These are phyloP conservation scores for Nyctalus aviator DNA, from an alignment of 2,797 vertebrate species.

Conservation along the genomic window DNA sequence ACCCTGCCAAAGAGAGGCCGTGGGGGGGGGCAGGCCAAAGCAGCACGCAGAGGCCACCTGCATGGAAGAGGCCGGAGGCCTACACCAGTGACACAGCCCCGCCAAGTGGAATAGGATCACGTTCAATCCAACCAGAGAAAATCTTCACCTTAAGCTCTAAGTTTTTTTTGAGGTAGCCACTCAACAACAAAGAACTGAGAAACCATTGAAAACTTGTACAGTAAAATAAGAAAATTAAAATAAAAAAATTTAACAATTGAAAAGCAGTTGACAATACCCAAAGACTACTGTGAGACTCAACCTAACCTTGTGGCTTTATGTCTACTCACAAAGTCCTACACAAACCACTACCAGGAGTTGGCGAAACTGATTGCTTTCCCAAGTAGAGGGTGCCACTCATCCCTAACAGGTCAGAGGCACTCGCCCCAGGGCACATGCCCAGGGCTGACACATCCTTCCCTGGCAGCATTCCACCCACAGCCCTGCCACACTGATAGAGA, in stretches of 20 bases:
- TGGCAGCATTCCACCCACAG: not conserved
- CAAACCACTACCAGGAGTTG: fast-evolving
- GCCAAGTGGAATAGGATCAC: not conserved
- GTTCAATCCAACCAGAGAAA: not conserved
- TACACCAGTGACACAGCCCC: not conserved
- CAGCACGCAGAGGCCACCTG: not conserved
- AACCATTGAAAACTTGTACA: not conserved
- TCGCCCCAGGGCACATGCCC: not conserved
- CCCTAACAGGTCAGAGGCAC: not conserved
- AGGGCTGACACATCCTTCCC: not conserved
- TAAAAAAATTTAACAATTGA: not conserved
- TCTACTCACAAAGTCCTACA: not conserved
- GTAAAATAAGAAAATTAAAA: not conserved
- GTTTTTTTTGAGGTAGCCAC: not conserved
- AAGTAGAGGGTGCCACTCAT: not conserved
- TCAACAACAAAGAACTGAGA: not conserved
- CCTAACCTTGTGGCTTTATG: not conserved
- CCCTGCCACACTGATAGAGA: not conserved
- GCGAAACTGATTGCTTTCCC: not conserved
- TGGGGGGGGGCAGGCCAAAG: fast-evolving
- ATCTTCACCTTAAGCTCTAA: not conserved
- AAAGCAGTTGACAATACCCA: not conserved
- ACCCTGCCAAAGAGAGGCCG: not conserved
- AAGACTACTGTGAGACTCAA: not conserved
- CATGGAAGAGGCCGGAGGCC: not conserved